Evolutionary conservation across 2,797 vertebrate genomes (phyloP).

Genomic region (Labeo calbasu): DNA sequence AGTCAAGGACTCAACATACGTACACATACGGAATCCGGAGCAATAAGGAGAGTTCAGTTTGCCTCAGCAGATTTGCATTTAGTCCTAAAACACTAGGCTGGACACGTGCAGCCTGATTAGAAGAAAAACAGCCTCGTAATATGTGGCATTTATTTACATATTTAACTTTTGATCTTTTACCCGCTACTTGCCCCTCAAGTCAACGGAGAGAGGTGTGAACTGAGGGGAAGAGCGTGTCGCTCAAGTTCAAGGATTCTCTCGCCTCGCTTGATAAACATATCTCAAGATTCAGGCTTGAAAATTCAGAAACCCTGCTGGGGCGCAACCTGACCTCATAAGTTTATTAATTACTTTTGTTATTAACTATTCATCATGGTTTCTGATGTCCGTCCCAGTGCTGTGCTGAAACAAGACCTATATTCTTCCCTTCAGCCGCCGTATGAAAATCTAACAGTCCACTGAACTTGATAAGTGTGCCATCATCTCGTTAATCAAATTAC

Average conservation of each 20-base stretch:
- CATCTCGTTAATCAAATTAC: constrained; percentile 96
- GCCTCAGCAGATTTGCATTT: constrained; percentile 52
- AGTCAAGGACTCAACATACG: constrained; percentile 55
- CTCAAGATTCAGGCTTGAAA: constrained; percentile 75
- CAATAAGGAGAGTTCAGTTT: constrained; percentile 30
- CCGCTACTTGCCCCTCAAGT: constrained; percentile 18
- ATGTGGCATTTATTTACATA: constrained; percentile 46
- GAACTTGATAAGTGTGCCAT: constrained; percentile 93
- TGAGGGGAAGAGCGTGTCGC: constrained; percentile 9
- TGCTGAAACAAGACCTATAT: constrained; percentile 65
- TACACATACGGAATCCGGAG: constrained; percentile 24
- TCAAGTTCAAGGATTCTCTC: constrained; percentile 54
- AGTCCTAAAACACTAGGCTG: constrained; percentile 24
- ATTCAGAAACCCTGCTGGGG: constrained; percentile 79
- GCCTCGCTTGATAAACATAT: constrained; percentile 56
- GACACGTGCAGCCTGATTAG: constrained; percentile 4
- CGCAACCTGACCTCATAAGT: constrained; percentile 84
- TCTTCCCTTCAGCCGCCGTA: constrained; percentile 76
- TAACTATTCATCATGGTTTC: constrained; percentile 88
- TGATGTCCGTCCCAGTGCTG: constrained; percentile 82
- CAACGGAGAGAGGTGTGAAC: not conserved
- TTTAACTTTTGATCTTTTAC: constrained; percentile 51
- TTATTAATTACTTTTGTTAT: constrained; percentile 90
- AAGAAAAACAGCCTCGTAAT: constrained; percentile 1
- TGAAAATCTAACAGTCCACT: constrained; percentile 83